These are phyloP conservation scores for Drosophila anomelani DNA, from an alignment of 2,888 invertebrate genomes.

Conservation along the genomic window DNA sequence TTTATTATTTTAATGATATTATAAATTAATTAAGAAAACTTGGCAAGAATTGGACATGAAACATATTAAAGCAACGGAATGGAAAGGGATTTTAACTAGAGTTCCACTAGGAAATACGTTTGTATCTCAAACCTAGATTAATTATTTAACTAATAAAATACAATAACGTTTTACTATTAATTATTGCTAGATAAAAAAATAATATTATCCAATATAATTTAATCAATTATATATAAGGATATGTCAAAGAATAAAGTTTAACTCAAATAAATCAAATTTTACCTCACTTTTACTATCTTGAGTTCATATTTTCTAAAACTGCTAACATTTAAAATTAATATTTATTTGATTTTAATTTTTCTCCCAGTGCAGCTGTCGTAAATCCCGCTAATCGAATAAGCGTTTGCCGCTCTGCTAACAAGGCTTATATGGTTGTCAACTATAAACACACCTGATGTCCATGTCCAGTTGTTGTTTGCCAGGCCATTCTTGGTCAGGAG, in stretches of 20 bases:
- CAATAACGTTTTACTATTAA: not conserved
- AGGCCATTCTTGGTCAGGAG: slow-evolving; percentile 31
- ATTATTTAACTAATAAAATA: not conserved
- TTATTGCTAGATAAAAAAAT: not conserved
- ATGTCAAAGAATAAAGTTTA: too few relatives aligned
- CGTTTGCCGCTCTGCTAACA: slow-evolving; percentile 42
- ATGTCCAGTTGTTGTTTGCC: slow-evolving; percentile 26
- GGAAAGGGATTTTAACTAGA: not conserved
- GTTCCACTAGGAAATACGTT: not conserved
- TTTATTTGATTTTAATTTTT: not conserved
- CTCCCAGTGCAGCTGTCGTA: slow-evolving; percentile 23
- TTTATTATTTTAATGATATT: not conserved
- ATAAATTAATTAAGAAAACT: not conserved
- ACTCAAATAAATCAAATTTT: too few relatives aligned
- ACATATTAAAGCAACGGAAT: not conserved
- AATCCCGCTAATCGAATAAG: slow-evolving; percentile 72
- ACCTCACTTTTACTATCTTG: too few relatives aligned
- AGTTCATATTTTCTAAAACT: too few relatives aligned
- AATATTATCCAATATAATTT: not conserved
- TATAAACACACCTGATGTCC: slow-evolving; percentile 18
- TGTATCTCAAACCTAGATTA: not conserved
- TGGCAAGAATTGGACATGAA: not conserved
- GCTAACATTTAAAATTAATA: not conserved
- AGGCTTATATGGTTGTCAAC: slow-evolving; percentile 34
- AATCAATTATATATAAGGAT: too few relatives aligned